phyloP scores from a whole-genome alignment of 2,797 vertebrate species.

The Micrastur ruficollis region DNA sequence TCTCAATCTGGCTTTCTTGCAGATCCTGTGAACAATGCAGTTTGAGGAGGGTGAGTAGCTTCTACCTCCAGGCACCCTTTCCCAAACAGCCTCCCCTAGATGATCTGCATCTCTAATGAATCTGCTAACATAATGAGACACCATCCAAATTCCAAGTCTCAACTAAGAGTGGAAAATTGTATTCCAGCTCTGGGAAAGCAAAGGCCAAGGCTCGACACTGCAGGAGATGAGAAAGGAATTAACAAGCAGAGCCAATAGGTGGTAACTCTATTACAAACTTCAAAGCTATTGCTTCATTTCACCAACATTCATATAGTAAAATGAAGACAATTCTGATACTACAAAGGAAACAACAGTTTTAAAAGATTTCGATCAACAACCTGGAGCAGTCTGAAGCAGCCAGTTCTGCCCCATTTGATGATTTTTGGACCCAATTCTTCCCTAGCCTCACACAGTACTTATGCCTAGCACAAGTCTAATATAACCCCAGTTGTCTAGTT shows the following conservation, averaged over 20 bases:
- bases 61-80: neutral
- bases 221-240: neutral
- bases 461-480: neutral
- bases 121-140: neutral
- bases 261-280: neutral
- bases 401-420: neutral
- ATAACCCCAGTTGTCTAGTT: neutral
- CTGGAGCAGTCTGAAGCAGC: neutral
- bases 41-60: neutral
- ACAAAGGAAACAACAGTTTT: neutral
- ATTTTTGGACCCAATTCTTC: neutral
- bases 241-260: neutral
- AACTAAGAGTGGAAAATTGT: neutral
- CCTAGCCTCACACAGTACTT: neutral
- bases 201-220: neutral
- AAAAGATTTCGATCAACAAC: neutral
- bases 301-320: neutral
- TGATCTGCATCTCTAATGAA: neutral
- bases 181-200: neutral
- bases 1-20: accelerated
- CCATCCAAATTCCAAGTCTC: neutral
- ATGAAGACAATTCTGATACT: neutral
- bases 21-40: neutral
- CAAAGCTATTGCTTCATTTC: neutral
- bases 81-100: neutral